phyloP scores from a whole-genome alignment of 2,888 invertebrate genomes.

The Aproaerema taeniolella region DNA sequence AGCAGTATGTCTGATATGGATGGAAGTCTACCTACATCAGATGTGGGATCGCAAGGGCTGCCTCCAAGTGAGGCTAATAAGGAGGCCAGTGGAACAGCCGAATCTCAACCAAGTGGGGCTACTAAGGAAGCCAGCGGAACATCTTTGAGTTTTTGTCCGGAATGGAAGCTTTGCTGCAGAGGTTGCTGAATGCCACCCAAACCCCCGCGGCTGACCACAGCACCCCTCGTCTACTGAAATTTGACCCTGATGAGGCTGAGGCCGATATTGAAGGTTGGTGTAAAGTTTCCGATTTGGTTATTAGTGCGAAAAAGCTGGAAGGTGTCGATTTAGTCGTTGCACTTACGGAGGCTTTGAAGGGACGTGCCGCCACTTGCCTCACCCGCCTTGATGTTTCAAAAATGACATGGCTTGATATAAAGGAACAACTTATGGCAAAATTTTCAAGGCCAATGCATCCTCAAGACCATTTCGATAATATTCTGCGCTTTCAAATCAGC shows the following conservation, averaged over 20 bases:
- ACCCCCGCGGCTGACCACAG: background rate
- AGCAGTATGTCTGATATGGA: background rate
- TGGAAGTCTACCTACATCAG: slow-evolving; percentile 2
- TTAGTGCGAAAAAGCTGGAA: slow-evolving; percentile 12
- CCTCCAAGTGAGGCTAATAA: background rate
- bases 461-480: slow-evolving; percentile 17
- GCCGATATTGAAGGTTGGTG: slow-evolving; percentile 18
- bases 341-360: slow-evolving; percentile 17
- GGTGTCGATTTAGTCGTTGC: slow-evolving; percentile 18
- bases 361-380: slow-evolving; percentile 18
- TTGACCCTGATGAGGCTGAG: slow-evolving; percentile 16
- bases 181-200: background rate
- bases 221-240: background rate
- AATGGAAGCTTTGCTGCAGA: background rate
- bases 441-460: slow-evolving; percentile 11
- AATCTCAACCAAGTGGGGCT: background rate
- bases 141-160: background rate
- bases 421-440: slow-evolving; percentile 13
- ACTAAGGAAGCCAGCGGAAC: background rate
- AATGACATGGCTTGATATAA: slow-evolving; percentile 12
- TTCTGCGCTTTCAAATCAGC: slow-evolving; percentile 18
- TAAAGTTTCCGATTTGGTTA: slow-evolving; percentile 13
- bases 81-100: background rate
- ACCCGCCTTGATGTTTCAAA: slow-evolving; percentile 17
- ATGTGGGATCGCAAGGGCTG: slow-evolving; percentile 1